Percentiles rank a stretch among this genome's conserved stretches.
Conservation (phyloP, 2,888 invertebrate species). For the Isotomurus palustris region DNA sequence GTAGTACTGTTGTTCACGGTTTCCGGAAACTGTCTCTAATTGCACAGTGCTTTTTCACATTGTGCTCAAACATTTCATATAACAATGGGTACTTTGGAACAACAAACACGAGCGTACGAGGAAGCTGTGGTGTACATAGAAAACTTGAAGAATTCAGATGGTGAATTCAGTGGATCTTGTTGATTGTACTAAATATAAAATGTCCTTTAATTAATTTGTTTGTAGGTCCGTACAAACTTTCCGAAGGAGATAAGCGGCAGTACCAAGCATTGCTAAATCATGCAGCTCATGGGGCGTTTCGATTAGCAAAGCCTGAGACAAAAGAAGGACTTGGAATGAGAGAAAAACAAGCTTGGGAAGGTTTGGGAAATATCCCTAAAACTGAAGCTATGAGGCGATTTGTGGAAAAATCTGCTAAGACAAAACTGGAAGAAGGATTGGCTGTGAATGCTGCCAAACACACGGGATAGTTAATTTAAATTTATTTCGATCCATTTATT, state of each 20-base stretch:
- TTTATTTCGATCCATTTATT: too few species aligned
- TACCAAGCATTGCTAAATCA: slow-evolving; percentile 15
- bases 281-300: slow-evolving; percentile 22
- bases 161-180: too few species aligned
- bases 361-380: slow-evolving; percentile 21
- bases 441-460: slow-evolving; percentile 15
- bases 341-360: slow-evolving; percentile 29
- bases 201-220: background rate
- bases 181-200: background rate
- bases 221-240: slow-evolving; percentile 23
- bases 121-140: slow-evolving; percentile 19
- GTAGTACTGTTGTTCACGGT: too few species aligned
- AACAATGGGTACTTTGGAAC: slow-evolving; percentile 26
- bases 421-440: slow-evolving; percentile 8
- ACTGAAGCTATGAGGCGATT: slow-evolving; percentile 26
- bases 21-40: too few species aligned
- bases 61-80: too few species aligned
- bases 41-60: too few species aligned
- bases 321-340: slow-evolving; percentile 7
- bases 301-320: slow-evolving; percentile 11
- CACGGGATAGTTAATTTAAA: too few species aligned
- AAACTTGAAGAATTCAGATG: slow-evolving; percentile 18
- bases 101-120: slow-evolving; percentile 18
- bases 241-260: slow-evolving; percentile 12
- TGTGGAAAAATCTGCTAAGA: slow-evolving; percentile 9